phyloP scores from a whole-genome alignment of 2,113 vertebrate species.

The Cyphomyrus plagiostoma region DNA sequence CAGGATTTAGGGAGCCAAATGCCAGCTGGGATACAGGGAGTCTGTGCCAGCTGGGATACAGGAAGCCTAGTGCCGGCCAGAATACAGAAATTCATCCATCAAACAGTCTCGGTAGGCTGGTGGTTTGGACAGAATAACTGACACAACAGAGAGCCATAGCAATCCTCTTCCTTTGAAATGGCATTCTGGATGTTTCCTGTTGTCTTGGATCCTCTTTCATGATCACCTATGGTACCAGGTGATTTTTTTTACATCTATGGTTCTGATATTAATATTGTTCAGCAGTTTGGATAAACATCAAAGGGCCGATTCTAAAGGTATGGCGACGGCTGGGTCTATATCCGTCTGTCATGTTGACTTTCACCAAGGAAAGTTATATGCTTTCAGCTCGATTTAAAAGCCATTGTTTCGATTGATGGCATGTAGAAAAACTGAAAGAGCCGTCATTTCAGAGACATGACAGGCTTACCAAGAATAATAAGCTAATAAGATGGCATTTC shows the following conservation, averaged over 20 bases:
- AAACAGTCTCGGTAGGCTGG: slow-evolving; percentile 11
- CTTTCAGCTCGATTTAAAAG: slow-evolving; percentile 34
- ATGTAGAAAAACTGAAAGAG: slow-evolving; percentile 23
- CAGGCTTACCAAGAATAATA: slow-evolving; percentile 31
- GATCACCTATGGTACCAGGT: slow-evolving; percentile 26
- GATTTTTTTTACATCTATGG: slow-evolving; percentile 28
- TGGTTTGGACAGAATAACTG: slow-evolving; percentile 33
- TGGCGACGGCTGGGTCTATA: slow-evolving; percentile 22
- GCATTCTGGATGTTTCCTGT: slow-evolving; percentile 20
- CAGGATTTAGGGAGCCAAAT: no score
- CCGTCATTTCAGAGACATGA: slow-evolving; percentile 30
- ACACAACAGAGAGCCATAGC: slow-evolving; percentile 14
- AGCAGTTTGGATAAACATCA: slow-evolving; percentile 19
- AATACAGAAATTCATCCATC: slow-evolving; percentile 19
- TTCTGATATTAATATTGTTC: slow-evolving; percentile 38
- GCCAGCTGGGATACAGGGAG: background rate
- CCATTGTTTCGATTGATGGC: slow-evolving; percentile 34
- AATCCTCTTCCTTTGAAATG: slow-evolving; percentile 27
- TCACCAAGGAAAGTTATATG: slow-evolving; percentile 40
- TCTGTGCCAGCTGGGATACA: no score
- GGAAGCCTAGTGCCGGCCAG: background rate
- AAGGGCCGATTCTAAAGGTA: slow-evolving; percentile 29
- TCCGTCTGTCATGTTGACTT: slow-evolving; percentile 16
- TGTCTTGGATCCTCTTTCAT: slow-evolving; percentile 37
- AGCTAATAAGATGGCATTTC: slow-evolving; percentile 14